Conservation (phyloP, 2,797 vertebrate species). For the Eupleurogrammus muticus region DNA sequence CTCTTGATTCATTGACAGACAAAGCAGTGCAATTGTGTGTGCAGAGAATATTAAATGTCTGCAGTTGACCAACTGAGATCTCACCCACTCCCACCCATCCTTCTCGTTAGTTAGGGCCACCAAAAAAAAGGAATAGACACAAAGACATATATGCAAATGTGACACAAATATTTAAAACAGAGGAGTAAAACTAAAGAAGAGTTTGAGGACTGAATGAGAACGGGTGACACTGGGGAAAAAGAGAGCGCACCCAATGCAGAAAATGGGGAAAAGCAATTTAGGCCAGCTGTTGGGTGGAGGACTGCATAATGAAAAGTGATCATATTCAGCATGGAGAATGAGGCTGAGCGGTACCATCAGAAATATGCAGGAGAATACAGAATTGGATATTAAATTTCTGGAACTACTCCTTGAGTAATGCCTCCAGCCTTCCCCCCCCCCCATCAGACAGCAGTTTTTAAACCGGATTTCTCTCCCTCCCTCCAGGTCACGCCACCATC, state of each 20-base stretch:
- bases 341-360: constrained; percentile 49
- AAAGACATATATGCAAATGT: neutral
- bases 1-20: too few species aligned
- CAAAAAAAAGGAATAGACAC: too few species aligned
- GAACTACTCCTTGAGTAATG: constrained; percentile 63
- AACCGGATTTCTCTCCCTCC: constrained; percentile 48
- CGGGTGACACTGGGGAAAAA: constrained; percentile 31
- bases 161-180: neutral
- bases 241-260: constrained; percentile 32
- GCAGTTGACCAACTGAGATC: too few species aligned
- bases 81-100: too few species aligned
- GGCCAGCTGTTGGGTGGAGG: constrained; percentile 64
- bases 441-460: constrained; percentile 65
- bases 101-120: too few species aligned
- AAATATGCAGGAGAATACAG: constrained; percentile 63
- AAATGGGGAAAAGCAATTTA: constrained; percentile 63
- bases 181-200: neutral
- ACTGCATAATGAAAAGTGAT: constrained; percentile 72
- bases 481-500: constrained; percentile 40
- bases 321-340: constrained; percentile 70
- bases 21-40: too few species aligned
- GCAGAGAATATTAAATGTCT: too few species aligned
- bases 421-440: constrained; percentile 36
- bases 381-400: constrained; percentile 70
- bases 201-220: constrained; percentile 42